Evolutionary conservation across 2,797 vertebrate genomes (phyloP).

Genomic region (Erithacus rubecula): DNA sequence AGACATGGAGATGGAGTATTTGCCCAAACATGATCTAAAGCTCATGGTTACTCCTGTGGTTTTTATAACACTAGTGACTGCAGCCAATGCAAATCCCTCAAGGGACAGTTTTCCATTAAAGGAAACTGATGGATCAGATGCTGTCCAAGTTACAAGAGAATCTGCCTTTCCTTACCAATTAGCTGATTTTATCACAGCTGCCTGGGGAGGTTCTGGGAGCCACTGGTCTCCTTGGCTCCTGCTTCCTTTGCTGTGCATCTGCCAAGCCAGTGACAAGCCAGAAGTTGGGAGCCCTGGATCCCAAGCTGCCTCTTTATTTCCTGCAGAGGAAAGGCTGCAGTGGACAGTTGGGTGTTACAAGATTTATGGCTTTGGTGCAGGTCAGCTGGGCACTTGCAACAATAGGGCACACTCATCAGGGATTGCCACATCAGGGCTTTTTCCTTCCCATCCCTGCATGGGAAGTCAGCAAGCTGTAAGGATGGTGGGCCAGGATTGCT

Average conservation of each 20-base stretch:
- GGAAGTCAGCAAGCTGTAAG: neutral
- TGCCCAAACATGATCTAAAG: neutral
- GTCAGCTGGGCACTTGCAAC: neutral
- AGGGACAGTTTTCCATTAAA: neutral
- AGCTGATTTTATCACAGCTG: conserved; percentile 13
- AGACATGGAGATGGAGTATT: neutral
- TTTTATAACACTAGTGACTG: neutral
- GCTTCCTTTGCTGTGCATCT: neutral
- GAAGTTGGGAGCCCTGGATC: neutral
- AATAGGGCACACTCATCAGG: neutral
- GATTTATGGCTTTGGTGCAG: neutral
- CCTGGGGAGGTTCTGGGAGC: neutral
- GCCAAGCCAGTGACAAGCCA: neutral
- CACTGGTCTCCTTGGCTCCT: neutral
- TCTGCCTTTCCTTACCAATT: neutral
- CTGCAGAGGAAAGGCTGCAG: neutral
- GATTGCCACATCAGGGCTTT: neutral
- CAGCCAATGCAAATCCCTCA: neutral
- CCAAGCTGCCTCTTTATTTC: neutral
- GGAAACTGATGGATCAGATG: conserved; percentile 5
- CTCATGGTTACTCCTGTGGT: neutral
- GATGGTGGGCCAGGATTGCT: neutral
- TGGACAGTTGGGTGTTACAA: neutral
- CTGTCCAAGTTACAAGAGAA: neutral
- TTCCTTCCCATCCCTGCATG: neutral